Evolutionary conservation across 2,113 vertebrate species (phyloP), one percentile per base, ranked within the genome.

Genomic region (Bagarius yarrelli): DNA sequence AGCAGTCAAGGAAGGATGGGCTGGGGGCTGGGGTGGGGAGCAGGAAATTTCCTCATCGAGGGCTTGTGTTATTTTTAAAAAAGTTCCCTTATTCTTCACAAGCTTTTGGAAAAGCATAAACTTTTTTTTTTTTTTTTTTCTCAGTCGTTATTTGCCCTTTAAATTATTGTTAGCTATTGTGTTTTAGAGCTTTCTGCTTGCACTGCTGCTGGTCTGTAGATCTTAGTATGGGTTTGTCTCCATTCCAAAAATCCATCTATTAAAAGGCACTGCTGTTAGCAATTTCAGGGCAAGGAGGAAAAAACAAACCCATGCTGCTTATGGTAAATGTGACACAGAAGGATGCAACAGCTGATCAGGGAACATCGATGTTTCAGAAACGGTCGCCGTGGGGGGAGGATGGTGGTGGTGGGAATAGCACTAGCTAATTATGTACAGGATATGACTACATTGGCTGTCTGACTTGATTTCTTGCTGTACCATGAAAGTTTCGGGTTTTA

Each of bases 21-120:
- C 67, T 78, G 82, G 67, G 40, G 90, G 89, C 88, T 88, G 87
- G 90, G 88, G 79, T 82, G 86, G 88, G 87, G 88, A 85, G 82
- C 83, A 86, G 90, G 88, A 90, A 87, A 91, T 93, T 93, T 93
- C 91, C 93, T 92, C 86, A 87, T 83, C 86, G 34, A 79, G 86
- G 61, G 81, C 12, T 81, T 81, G 88, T 82, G 81, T 61, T 50
- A 44, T 59, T 71, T 64, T 19, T 57, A 47, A 84, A 81, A 83
- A 79, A 70, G 85, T 82, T 30, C 57, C 60, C 71, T n/a, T 23
- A 36, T 76, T 82, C 50, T 76, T 53, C 66, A 55, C 52, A 52
- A 56, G 34, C 36, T 70, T 79, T 79, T 69, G 34, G 60, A 66
- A 32, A 34, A 19, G 34, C 69, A 36, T 47, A 67, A 81, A 67